phyloP scores from a whole-genome alignment of 2,888 invertebrate species.

The Malthinus flaveolus region DNA sequence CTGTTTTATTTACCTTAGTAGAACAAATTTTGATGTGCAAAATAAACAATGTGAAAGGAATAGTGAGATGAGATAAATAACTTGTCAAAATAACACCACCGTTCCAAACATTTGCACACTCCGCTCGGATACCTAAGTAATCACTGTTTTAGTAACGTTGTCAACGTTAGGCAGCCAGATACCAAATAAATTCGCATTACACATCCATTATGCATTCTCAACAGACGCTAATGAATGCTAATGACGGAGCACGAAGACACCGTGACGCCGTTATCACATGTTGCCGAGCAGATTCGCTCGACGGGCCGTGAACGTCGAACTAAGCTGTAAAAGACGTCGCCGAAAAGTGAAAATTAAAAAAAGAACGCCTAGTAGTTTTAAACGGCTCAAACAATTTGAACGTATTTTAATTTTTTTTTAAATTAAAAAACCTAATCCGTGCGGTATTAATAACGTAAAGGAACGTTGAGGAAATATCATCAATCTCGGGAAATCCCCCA shows the following conservation, averaged over 20 bases:
- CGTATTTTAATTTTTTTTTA: too few species aligned
- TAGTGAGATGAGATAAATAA: slow-evolving; percentile 21
- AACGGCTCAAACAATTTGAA: too few species aligned
- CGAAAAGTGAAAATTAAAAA: slow-evolving; percentile 17
- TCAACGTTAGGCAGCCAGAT: slow-evolving; percentile 26
- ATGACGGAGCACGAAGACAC: slow-evolving; percentile 41
- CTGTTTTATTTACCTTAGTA: too few species aligned
- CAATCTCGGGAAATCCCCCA: not conserved
- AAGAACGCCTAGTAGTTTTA: not conserved
- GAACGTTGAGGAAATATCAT: too few species aligned
- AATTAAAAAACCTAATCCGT: too few species aligned
- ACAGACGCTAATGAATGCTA: slow-evolving; percentile 44
- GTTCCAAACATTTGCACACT: slow-evolving; percentile 18
- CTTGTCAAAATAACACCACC: slow-evolving; percentile 26
- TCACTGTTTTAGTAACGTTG: slow-evolving; percentile 21
- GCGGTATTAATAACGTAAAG: too few species aligned
- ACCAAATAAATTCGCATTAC: slow-evolving; percentile 36
- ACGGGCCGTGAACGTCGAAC: slow-evolving; percentile 26
- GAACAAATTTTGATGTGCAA: not conserved
- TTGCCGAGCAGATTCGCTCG: slow-evolving; percentile 30
- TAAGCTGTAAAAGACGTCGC: slow-evolving; percentile 20
- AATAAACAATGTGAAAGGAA: slow-evolving; percentile 13
- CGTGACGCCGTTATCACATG: slow-evolving; percentile 41
- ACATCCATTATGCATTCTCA: slow-evolving; percentile 42
- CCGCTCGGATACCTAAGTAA: slow-evolving; percentile 22